Base-by-base conservation (phyloP, 2,113 vertebrate species). In the Macroglossus sobrinus region DNA sequence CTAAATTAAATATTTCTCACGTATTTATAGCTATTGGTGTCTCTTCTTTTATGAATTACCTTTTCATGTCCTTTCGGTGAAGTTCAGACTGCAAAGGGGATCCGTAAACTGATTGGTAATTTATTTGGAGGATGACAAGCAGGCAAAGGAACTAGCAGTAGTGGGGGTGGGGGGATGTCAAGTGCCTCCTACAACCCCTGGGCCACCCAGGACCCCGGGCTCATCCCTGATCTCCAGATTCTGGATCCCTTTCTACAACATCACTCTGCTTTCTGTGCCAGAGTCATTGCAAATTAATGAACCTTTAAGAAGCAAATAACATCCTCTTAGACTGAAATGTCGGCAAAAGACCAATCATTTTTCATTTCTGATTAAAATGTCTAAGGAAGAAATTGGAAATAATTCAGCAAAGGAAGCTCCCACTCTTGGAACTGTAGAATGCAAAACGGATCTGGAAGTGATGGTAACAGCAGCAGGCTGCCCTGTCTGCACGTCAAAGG, bases 311-410 rank as follows among this genome's bases (percentile, higher is more conserved):
- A 33, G 50, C 78, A 81, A 88, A 43, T 53, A 69, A 89, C n/a
- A 43, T 68, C 86, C 55, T 64, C 78, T 75, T 75, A 35, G 26
- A 64, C 66, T n/a, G 53, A 57, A 92, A 50, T 38, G 21, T 61
- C 89, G 63, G 86, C 66, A 64, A 93, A 96, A 89, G 53, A 35
- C 45, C 86, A 76, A 30, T 66, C 78, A 76, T 89, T 91, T 96
- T 86, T 92, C 94, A 97, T 96, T 57, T 81, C 90, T 92, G 90
- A 89, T 95, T 93, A 96, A 96, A 97, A 68, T 59, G 86, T 94
- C 96, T 85, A 28, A 38, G 50, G 82, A 75, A 66, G 78, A 95
- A 93, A 91, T 35, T 45, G 69, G 75, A 96, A 84, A 43, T 64
- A 80, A 64, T 85, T 95, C 78, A 91, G 64, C 53, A 64, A 55